Evolutionary conservation across 2,113 vertebrate genomes (phyloP).

Genomic region (Sphyrna mokarran): DNA sequence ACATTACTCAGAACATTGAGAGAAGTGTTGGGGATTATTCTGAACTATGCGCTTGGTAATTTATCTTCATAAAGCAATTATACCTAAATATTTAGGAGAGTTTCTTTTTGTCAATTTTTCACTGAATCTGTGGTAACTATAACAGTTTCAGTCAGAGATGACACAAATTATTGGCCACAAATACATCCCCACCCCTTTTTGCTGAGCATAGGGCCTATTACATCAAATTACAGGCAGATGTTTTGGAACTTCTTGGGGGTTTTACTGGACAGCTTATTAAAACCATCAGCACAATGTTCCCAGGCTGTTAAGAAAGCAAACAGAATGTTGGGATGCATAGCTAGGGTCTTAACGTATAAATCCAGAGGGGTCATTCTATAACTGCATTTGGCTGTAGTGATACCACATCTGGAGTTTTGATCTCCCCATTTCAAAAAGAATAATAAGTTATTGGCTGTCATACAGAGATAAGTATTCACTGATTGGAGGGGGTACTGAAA

Average conservation of each 20-base stretch:
- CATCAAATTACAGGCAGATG: neutral
- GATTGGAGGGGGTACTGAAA: neutral
- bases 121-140: neutral
- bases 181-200: neutral
- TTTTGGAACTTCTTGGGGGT: neutral
- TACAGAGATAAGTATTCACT: neutral
- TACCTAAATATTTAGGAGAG: neutral
- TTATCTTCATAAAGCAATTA: neutral
- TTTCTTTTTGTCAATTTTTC: neutral
- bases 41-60: neutral
- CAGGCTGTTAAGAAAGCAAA: constrained; percentile 12
- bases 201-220: neutral
- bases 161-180: constrained; percentile 16
- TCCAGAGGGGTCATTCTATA: neutral
- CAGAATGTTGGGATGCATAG: neutral
- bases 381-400: neutral
- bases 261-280: neutral
- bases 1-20: neutral
- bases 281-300: neutral
- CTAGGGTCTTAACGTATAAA: neutral
- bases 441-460: neutral
- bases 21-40: neutral
- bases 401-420: neutral
- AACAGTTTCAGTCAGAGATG: neutral
- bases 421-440: neutral